Conservation (phyloP, 2,113 vertebrate genomes). For the Indri indri region DNA sequence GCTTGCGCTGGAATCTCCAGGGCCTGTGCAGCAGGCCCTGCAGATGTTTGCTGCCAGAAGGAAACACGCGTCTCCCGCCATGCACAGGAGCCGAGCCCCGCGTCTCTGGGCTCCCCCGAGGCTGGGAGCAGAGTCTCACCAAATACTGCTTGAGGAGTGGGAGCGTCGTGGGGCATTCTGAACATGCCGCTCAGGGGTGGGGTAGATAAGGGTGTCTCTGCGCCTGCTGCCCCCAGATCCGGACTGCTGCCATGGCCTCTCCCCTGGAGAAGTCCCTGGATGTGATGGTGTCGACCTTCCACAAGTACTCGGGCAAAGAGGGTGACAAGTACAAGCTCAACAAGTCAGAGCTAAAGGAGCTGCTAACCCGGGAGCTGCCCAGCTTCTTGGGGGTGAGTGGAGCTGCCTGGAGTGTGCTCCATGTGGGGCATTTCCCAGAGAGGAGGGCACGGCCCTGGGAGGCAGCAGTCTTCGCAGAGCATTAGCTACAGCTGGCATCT, state of each 20-base stretch:
- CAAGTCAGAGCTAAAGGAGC: slow-evolving; percentile 87
- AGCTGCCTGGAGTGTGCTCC: background rate
- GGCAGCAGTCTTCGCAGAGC: background rate
- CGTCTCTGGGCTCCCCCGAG: background rate
- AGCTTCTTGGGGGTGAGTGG: slow-evolving; percentile 87
- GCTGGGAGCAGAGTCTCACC: background rate
- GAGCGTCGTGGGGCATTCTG: background rate
- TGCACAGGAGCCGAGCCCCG: background rate
- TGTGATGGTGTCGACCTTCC: slow-evolving; percentile 84
- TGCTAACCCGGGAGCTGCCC: slow-evolving; percentile 87
- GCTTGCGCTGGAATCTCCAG: background rate
- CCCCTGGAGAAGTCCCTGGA: slow-evolving; percentile 82
- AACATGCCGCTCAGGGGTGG: background rate
- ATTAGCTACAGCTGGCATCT: background rate
- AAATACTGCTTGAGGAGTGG: background rate
- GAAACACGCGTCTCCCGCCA: accelerated
- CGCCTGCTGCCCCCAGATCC: slow-evolving; percentile 28
- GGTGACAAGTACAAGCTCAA: slow-evolving; percentile 83
- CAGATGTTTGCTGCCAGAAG: background rate
- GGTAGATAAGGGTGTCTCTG: background rate
- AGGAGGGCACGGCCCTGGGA: background rate
- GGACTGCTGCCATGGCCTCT: slow-evolving; percentile 52
- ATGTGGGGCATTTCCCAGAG: background rate
- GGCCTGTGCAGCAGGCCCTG: background rate
- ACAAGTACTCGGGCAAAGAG: slow-evolving; percentile 87